phyloP scores from a whole-genome alignment of 1,140 invertebrate genomes.

The Hormaphis cornu region DNA sequence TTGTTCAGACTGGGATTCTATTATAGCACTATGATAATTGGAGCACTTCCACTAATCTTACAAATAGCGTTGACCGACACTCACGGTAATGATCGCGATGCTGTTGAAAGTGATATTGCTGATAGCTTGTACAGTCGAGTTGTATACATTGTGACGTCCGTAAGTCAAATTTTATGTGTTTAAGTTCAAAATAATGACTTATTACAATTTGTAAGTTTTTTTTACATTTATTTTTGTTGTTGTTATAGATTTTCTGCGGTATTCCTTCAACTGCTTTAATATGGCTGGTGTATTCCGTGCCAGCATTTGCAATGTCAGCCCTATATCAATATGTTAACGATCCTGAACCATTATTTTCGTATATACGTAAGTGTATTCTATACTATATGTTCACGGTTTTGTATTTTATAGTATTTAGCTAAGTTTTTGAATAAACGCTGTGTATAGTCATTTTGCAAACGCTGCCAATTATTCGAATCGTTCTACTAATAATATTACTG shows the following conservation, averaged over 20 bases:
- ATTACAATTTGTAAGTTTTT: not conserved
- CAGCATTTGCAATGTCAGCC: conserved; percentile 81
- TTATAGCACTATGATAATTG: conserved; percentile 67
- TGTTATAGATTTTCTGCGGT: conserved; percentile 40
- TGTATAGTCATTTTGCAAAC: no score
- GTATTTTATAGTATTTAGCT: no score
- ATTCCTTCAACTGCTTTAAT: conserved; percentile 55
- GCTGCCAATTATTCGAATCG: no score
- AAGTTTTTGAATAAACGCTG: no score
- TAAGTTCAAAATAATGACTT: not conserved
- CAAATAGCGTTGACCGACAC: conserved; percentile 35
- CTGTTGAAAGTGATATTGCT: conserved; percentile 66
- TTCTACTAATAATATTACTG: no score
- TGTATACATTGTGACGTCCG: conserved; percentile 67
- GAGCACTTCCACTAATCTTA: conserved; percentile 65
- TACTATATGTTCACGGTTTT: not conserved
- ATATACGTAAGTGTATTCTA: conserved; percentile 52
- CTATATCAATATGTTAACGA: conserved; percentile 56
- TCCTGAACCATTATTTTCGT: conserved; percentile 60
- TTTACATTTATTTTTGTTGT: not conserved
- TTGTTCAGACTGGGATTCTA: conserved; percentile 62
- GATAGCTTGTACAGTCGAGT: conserved; percentile 69
- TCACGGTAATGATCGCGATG: conserved; percentile 52
- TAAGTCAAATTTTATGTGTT: conserved; percentile 42
- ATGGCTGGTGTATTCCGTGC: conserved; percentile 71